Percentiles rank a stretch among this genome's conserved stretches.
Evolutionary conservation across 1,140 invertebrate genomes (phyloP).

Genomic region (Batillaria attramentaria): DNA sequence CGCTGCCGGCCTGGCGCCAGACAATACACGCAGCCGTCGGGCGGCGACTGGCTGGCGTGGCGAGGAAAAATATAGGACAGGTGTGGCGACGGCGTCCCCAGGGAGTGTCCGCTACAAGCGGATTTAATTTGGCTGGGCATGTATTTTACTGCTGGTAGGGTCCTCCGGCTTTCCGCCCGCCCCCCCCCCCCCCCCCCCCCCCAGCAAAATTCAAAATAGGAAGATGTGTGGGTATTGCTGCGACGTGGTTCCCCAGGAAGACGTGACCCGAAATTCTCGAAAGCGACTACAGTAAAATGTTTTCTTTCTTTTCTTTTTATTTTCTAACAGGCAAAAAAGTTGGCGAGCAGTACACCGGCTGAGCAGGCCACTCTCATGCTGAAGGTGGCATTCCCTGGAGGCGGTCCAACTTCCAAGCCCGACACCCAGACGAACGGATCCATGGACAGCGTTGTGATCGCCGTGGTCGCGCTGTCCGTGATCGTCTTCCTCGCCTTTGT

Average conservation of each 20-base stretch:
- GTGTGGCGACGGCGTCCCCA: too few relatives aligned
- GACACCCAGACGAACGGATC: neutral
- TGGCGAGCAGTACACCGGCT: neutral
- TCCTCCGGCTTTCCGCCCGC: neutral
- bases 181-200: neutral
- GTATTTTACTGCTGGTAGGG: neutral
- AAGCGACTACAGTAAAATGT: too few relatives aligned
- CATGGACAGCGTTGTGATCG: neutral
- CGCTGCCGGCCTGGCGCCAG: too few relatives aligned
- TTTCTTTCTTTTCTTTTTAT: neutral
- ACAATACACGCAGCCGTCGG: too few relatives aligned
- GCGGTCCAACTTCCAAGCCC: neutral
- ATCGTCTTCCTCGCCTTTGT: conserved; percentile 8
- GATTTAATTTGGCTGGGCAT: neutral
- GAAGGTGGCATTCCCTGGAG: neutral
- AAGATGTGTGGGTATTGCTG: too few relatives aligned
- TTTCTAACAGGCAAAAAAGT: neutral
- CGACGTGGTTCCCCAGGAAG: too few relatives aligned
- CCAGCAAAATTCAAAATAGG: too few relatives aligned
- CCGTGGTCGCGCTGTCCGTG: neutral
- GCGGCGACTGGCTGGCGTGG: too few relatives aligned
- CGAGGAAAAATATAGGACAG: too few relatives aligned
- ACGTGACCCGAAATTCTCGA: too few relatives aligned
- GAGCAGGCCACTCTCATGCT: neutral
- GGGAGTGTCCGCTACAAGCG: too few relatives aligned